These are phyloP conservation scores for Gnathonemus longibarbis DNA, from an alignment of 2,113 vertebrate genomes.

Conservation along the genomic window DNA sequence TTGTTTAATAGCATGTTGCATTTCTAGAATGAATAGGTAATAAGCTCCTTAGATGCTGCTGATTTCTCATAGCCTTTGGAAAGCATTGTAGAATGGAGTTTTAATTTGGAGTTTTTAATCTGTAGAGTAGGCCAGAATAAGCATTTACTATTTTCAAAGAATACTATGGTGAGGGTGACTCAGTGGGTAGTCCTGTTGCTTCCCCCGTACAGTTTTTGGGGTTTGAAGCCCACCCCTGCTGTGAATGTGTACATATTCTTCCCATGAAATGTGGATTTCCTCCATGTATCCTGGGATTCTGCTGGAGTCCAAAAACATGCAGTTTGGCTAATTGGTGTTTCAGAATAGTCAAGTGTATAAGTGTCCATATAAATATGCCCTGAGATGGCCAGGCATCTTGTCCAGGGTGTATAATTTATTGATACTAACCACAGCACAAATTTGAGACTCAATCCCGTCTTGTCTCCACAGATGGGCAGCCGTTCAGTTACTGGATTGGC, in stretches of 20 bases:
- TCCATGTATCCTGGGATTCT: not conserved
- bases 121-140: not conserved
- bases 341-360: not conserved
- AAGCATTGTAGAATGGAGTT: not conserved
- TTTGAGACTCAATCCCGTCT: not conserved
- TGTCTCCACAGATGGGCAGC: constrained; percentile 68
- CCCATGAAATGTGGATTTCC: not conserved
- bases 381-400: not conserved
- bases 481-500: constrained; percentile 91
- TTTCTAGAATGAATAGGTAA: not conserved
- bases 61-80: not conserved
- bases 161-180: not conserved
- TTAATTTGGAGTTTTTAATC: not conserved
- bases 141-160: not conserved
- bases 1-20: not conserved
- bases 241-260: not conserved
- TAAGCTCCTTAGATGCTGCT: not conserved
- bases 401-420: not conserved
- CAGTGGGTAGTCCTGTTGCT: not conserved
- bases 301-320: not conserved
- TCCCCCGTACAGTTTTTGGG: not conserved
- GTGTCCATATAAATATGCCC: not conserved
- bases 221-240: not conserved
- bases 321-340: not conserved
- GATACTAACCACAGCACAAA: not conserved